Conservation (phyloP, 1,140 invertebrate genomes). For the Drosophila eugracilis region DNA sequence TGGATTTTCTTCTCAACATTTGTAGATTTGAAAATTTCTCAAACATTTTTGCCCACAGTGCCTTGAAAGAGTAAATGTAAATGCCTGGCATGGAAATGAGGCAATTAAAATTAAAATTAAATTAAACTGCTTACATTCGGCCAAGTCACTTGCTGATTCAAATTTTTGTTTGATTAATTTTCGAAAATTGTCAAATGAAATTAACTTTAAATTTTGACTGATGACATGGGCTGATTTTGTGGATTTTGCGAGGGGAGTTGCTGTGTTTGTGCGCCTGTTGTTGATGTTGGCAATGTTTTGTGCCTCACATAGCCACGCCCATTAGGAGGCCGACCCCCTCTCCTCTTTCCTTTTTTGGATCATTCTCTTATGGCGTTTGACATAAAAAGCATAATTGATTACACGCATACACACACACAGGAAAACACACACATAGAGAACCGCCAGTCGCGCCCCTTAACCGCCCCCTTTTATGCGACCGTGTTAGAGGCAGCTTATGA, state of each 20-base stretch:
- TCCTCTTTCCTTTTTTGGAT: neutral
- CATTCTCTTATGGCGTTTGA: constrained; percentile 49
- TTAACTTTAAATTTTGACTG: constrained; percentile 36
- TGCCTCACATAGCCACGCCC: constrained; percentile 10
- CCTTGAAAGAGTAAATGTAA: neutral
- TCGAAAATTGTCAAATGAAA: constrained; percentile 24
- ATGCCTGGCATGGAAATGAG: constrained; percentile 49
- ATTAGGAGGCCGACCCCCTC: neutral
- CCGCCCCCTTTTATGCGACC: constrained; percentile 8
- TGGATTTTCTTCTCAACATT: too few relatives aligned
- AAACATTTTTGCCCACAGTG: too few relatives aligned
- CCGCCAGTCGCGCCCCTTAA: constrained; percentile 9
- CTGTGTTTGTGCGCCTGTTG: constrained; percentile 14
- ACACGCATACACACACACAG: constrained; percentile 34
- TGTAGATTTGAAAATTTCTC: neutral
- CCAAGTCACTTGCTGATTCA: constrained; percentile 25
- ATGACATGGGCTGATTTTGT: constrained; percentile 2
- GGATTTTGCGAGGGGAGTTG: neutral
- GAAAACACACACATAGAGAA: constrained; percentile 3
- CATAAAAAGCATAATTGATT: constrained; percentile 81
- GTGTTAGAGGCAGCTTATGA: constrained; percentile 57
- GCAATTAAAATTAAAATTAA: constrained; percentile 56
- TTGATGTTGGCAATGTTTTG: constrained; percentile 46
- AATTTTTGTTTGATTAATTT: constrained; percentile 24
- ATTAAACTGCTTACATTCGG: constrained; percentile 50